Evolutionary conservation across 1,140 invertebrate species (phyloP).

Genomic region (Lineus longissimus): DNA sequence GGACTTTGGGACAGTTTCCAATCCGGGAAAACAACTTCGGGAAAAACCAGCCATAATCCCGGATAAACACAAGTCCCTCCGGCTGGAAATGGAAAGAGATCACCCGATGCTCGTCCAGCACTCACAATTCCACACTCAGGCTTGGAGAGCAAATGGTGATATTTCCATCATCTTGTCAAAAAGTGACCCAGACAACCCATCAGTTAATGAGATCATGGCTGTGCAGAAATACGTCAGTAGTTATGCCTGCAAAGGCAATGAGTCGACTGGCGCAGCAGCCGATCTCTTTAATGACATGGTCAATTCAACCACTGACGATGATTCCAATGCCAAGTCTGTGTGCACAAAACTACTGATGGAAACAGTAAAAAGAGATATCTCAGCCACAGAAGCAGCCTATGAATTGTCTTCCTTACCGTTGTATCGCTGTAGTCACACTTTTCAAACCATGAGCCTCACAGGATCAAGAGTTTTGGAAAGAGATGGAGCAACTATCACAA

Average conservation of each 20-base stretch:
- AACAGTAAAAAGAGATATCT: background rate
- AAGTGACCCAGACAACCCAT: background rate
- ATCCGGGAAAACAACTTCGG: background rate
- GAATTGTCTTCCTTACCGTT: background rate
- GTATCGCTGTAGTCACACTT: background rate
- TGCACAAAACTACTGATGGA: background rate
- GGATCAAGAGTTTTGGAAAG: background rate
- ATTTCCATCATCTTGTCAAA: background rate
- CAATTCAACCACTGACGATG: background rate
- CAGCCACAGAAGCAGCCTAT: background rate
- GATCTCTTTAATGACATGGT: background rate
- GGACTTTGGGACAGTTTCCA: background rate
- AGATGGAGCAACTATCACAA: background rate
- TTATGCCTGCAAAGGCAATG: slow-evolving; percentile 6
- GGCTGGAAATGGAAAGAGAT: background rate
- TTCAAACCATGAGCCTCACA: background rate
- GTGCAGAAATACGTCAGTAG: background rate
- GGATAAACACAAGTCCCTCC: background rate
- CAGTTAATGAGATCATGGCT: background rate
- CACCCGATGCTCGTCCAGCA: background rate
- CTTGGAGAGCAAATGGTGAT: slow-evolving; percentile 1
- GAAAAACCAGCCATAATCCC: background rate
- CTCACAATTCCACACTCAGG: background rate
- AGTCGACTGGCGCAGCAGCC: background rate
- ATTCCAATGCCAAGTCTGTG: background rate